These are phyloP conservation scores for Clupea harengus DNA, from an alignment of 2,113 vertebrate species.

Conservation along the genomic window DNA sequence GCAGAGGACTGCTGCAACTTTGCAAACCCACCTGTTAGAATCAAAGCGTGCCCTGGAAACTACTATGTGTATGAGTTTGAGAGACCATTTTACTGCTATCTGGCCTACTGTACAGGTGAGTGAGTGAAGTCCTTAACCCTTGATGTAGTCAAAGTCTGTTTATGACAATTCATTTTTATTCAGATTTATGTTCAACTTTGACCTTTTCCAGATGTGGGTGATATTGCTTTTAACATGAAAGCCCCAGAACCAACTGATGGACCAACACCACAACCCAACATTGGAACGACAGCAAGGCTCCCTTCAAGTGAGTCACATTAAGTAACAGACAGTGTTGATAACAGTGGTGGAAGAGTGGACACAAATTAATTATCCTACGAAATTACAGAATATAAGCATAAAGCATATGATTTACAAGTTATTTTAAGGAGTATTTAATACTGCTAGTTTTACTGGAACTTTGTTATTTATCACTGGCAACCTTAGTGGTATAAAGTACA, in stretches of 20 bases:
- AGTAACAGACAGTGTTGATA: neutral
- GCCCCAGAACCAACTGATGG: neutral
- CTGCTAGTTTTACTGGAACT: too few species aligned
- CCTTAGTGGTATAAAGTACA: too few species aligned
- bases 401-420: too few species aligned
- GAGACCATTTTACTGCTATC: neutral
- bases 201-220: neutral
- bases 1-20: conserved; percentile 25
- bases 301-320: neutral
- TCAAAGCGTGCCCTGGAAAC: conserved; percentile 47
- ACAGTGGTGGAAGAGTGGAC: neutral
- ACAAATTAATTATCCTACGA: neutral
- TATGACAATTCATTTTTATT: neutral
- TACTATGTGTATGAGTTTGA: conserved; percentile 43
- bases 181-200: neutral
- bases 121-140: neutral
- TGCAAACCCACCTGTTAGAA: conserved; percentile 9
- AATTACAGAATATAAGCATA: neutral
- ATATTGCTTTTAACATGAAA: neutral
- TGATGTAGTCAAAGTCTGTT: neutral
- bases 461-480: too few species aligned
- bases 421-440: too few species aligned
- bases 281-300: neutral
- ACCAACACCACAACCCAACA: neutral
- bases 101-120: conserved; percentile 31